Base-by-base conservation (phyloP, 1,140 invertebrate genomes). In the Trichonephila clavata region DNA sequence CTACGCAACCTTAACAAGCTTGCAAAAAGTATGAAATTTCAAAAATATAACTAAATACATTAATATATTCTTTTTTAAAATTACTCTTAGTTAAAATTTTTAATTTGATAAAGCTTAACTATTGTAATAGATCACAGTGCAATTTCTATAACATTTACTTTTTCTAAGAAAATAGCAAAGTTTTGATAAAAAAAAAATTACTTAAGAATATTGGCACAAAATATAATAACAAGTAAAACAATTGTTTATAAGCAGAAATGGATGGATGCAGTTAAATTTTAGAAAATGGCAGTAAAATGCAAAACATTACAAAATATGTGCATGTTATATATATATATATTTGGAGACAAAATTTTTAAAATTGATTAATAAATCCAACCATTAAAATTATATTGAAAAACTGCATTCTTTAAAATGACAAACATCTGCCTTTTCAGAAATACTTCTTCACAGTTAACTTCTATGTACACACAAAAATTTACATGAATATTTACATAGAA, bases 401-500 rank as follows among this genome's bases (percentile, higher is more conserved):
- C 32, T 32, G 27, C 32, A 77, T 32, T 32, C 27, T 77, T 77
- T 32, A 77, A 39, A 32, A 77, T 32, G 32, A 27, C 27, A 18
- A 20, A 77, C 27, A 16, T 77, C 32, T 24, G n/a, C n/a, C 14
- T 24, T 68, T 68, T 68, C 10, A 68, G 24, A 68, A 68, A 24
- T 24, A 68, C 13, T 68, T 24, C n/a, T 24, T 68, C 65, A 68
- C 21, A 24, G 21, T 68, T 65, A 24, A 68, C 65, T 68, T 50
- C n/a, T 68, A 68, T 68, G 24, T 68, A 68, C 65, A 68, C 14
- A 68, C 65, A 68, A 24, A 68, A 68, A 68, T 68, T 8, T 68
- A 68, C 65, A 68, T n/a, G 24, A 68, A 24, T 68, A 68, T 68
- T 68, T 68, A 68, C 65, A 68, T 68, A 24, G 24, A 68, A 68